Conservation (phyloP, 1,140 invertebrate genomes). For the Brachionus rotundiformis region DNA sequence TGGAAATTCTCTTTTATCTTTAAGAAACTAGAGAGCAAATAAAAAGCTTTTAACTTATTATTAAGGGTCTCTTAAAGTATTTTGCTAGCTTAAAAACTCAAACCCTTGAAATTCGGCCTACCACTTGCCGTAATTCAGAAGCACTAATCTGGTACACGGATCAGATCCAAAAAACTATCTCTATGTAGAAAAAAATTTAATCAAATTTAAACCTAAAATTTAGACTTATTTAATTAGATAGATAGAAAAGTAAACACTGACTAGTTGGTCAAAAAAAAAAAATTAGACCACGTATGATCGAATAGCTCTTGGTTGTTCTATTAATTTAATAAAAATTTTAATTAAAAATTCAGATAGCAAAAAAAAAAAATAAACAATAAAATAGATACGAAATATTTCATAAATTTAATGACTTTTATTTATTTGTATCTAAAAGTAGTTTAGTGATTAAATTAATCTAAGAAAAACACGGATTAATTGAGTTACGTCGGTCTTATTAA, state of each 20-base stretch:
- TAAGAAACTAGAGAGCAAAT: not conserved
- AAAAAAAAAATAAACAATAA: not conserved
- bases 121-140: not conserved
- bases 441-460: not conserved
- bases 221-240: not conserved
- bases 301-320: not conserved
- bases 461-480: not conserved
- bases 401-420: not conserved
- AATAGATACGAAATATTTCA: not conserved
- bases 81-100: not conserved
- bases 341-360: not conserved
- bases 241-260: not conserved
- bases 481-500: not conserved
- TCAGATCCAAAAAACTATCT: not conserved
- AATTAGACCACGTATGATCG: not conserved
- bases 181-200: not conserved
- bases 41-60: not conserved
- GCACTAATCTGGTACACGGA: not conserved
- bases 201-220: not conserved
- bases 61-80: too few species aligned
- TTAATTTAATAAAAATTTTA: not conserved
- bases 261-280: not conserved
- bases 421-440: not conserved
- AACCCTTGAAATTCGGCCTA: not conserved
- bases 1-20: not conserved